Percentiles rank a stretch among this genome's conserved stretches.
phyloP scores from a whole-genome alignment of 2,888 invertebrate species.

The Rhingia rostrata region DNA sequence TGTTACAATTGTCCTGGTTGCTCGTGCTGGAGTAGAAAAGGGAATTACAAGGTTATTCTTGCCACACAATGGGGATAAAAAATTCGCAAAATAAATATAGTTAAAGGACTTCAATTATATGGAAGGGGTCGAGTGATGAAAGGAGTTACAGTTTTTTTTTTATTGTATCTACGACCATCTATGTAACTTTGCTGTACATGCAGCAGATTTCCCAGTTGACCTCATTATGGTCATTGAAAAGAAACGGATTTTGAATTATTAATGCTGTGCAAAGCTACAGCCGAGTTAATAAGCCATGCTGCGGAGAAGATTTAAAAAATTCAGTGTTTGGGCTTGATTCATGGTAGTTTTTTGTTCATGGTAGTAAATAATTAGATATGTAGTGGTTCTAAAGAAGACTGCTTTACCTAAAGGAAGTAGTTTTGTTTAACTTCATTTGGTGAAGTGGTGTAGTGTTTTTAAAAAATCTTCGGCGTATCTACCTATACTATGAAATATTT shows the following conservation, averaged over 20 bases:
- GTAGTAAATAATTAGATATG: not conserved
- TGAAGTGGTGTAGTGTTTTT: no score
- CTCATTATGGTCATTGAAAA: conserved; percentile 45
- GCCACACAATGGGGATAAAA: conserved; percentile 32
- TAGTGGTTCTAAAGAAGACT: no score
- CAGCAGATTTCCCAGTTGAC: conserved; percentile 55
- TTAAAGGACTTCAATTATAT: conserved; percentile 41
- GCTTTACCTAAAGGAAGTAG: no score
- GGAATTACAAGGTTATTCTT: conserved; percentile 41
- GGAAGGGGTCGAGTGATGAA: conserved; percentile 43
- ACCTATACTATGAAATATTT: no score
- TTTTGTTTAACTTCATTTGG: no score
- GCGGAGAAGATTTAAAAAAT: not conserved
- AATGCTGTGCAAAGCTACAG: conserved; percentile 53
- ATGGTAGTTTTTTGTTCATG: not conserved
- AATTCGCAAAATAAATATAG: conserved; percentile 43
- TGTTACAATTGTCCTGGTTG: conserved; percentile 60
- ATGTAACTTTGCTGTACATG: not conserved
- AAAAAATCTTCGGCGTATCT: no score
- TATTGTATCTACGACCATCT: not conserved
- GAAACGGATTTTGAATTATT: conserved; percentile 53
- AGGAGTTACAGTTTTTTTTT: not conserved
- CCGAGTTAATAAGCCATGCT: conserved; percentile 14
- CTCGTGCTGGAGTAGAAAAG: conserved; percentile 27
- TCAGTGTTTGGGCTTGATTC: conserved; percentile 12